These are phyloP conservation scores for Colostygia pectinataria DNA, from an alignment of 2,888 invertebrate species.

Conservation along the genomic window DNA sequence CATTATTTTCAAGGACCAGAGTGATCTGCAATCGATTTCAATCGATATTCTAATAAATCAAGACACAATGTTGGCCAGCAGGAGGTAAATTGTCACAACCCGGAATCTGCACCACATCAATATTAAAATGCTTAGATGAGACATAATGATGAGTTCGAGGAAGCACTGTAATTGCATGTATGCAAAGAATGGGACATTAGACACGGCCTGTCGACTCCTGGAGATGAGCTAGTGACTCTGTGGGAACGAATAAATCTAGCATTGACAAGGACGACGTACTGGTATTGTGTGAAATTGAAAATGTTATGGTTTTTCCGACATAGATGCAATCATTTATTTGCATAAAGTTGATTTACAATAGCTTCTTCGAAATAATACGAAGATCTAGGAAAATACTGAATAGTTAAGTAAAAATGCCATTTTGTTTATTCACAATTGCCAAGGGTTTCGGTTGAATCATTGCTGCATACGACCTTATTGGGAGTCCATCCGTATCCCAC, in stretches of 20 bases:
- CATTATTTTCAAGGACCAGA: conserved; percentile 26
- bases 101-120: conserved; percentile 55
- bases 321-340: conserved; percentile 42
- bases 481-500: conserved; percentile 30
- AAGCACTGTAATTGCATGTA: conserved; percentile 53
- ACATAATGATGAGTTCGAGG: conserved; percentile 52
- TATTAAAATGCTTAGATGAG: conserved; percentile 47
- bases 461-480: conserved; percentile 35
- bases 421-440: conserved; percentile 19
- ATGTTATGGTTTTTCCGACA: conserved; percentile 48
- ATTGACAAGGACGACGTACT: conserved; percentile 55
- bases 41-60: conserved; percentile 17
- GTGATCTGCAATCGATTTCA: conserved; percentile 16
- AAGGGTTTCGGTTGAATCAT: conserved; percentile 36
- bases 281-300: conserved; percentile 51
- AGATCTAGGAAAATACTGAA: conserved; percentile 36
- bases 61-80: conserved; percentile 19
- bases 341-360: conserved; percentile 35
- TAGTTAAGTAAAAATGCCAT: conserved; percentile 17
- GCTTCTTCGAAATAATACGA: conserved; percentile 26
- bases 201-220: conserved; percentile 24
- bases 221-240: conserved; percentile 35
- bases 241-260: conserved; percentile 72
- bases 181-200: conserved; percentile 56
- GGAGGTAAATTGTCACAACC: conserved; percentile 40